Evolutionary conservation across 2,797 vertebrate species (phyloP).

Genomic region (Catharus ustulatus): DNA sequence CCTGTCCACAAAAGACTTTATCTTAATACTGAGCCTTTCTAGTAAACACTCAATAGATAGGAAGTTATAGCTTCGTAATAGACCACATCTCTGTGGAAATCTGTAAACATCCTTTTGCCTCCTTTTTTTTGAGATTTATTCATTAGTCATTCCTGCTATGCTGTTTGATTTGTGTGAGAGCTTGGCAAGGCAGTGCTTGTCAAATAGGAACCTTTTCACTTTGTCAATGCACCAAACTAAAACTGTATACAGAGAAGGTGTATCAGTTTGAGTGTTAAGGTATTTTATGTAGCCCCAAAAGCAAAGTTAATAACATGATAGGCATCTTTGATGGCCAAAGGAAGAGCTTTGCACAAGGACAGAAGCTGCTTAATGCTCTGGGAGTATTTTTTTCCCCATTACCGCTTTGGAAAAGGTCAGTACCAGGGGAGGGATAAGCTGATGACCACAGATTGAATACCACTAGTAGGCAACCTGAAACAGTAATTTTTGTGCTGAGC

Average conservation of each 20-base stretch:
- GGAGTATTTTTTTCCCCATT: not conserved
- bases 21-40: slow-evolving; percentile 51
- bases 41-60: slow-evolving; percentile 57
- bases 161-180: not conserved
- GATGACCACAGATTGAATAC: not conserved
- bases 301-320: not conserved
- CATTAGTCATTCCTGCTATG: not conserved
- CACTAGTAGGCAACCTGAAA: not conserved
- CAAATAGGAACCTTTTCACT: not conserved
- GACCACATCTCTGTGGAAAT: slow-evolving; percentile 29
- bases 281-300: not conserved
- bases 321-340: not conserved
- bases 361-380: not conserved
- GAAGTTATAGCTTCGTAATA: slow-evolving; percentile 57
- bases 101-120: slow-evolving; percentile 55
- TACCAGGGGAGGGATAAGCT: not conserved
- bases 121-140: not conserved
- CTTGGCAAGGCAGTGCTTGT: not conserved
- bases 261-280: not conserved
- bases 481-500: not conserved
- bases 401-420: not conserved
- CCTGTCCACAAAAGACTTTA: slow-evolving; percentile 52
- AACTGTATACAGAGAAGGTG: not conserved
- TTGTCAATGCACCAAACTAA: not conserved
- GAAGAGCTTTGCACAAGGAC: not conserved